Percentiles rank a stretch among this genome's conserved stretches.
Evolutionary conservation across 1,140 invertebrate genomes (phyloP).

Genomic region (Lordiphosa stackelbergi): DNA sequence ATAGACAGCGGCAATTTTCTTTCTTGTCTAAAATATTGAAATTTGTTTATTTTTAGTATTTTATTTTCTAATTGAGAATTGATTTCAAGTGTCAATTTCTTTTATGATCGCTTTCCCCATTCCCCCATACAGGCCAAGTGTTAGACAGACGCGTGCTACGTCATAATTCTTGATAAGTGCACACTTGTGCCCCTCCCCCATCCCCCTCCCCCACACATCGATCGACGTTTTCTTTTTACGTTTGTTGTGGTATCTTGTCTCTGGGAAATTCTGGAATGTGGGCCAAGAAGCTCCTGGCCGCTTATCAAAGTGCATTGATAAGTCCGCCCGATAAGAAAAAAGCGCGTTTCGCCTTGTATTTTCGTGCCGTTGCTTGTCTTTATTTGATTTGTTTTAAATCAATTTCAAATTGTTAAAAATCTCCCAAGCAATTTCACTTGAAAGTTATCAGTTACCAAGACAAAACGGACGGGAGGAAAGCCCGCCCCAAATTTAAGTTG

Average conservation of each 20-base stretch:
- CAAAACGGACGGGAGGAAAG: too few relatives aligned
- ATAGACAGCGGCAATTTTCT: too few relatives aligned
- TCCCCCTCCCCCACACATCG: slow-evolving; percentile 5
- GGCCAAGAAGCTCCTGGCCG: slow-evolving; percentile 30
- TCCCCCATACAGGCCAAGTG: not conserved
- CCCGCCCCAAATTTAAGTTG: too few relatives aligned
- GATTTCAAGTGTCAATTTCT: slow-evolving; percentile 50
- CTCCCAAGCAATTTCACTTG: too few relatives aligned
- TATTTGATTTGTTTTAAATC: slow-evolving; percentile 2
- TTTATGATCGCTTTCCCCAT: slow-evolving; percentile 11
- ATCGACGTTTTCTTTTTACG: not conserved
- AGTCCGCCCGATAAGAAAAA: slow-evolving; percentile 34
- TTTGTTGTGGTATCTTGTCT: slow-evolving; percentile 5
- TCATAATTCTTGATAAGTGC: slow-evolving; percentile 52
- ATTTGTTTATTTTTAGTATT: slow-evolving; percentile 9
- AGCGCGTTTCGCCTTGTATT: not conserved
- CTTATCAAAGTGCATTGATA: slow-evolving; percentile 39
- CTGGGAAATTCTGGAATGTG: slow-evolving; percentile 44
- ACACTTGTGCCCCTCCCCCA: slow-evolving; percentile 28
- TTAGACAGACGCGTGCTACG: slow-evolving; percentile 34
- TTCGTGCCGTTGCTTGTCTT: not conserved
- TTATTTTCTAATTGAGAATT: slow-evolving; percentile 35
- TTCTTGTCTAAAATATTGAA: not conserved
- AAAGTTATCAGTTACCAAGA: too few relatives aligned
- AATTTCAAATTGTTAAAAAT: not conserved